These are phyloP conservation scores for Leptobrachium leishanense DNA, from an alignment of 2,113 vertebrate species.

Conservation along the genomic window DNA sequence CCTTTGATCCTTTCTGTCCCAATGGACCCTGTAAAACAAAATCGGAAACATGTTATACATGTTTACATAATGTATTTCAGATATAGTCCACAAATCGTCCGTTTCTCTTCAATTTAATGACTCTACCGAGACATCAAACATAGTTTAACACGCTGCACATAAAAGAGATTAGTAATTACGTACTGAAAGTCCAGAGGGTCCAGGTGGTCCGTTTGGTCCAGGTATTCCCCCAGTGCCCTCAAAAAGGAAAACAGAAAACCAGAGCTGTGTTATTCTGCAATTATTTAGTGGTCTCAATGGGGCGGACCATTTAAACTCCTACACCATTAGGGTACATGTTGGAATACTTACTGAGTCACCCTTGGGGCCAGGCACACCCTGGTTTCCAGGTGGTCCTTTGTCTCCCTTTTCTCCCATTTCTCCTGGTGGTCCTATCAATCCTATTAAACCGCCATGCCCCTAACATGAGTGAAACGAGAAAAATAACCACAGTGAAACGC, in stretches of 20 bases:
- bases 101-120: too few relatives aligned
- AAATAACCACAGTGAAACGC: neutral
- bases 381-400: conserved; percentile 78
- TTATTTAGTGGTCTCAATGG: too few relatives aligned
- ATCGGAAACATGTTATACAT: neutral
- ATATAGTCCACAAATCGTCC: neutral
- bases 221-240: conserved; percentile 71
- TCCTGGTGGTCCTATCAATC: conserved; percentile 84
- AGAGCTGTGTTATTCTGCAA: neutral
- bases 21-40: conserved; percentile 70
- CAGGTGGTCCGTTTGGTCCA: conserved; percentile 79
- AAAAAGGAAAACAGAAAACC: neutral
- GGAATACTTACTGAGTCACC: conserved; percentile 78
- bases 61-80: neutral
- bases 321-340: neutral
- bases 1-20: conserved; percentile 87
- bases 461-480: conserved; percentile 51
- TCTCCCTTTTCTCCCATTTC: conserved; percentile 92
- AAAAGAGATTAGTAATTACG: conserved; percentile 49
- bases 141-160: neutral
- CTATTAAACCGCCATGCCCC: conserved; percentile 85
- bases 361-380: conserved; percentile 78
- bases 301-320: too few relatives aligned
- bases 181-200: conserved; percentile 76
- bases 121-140: too few relatives aligned